phyloP scores from a whole-genome alignment of 2,888 invertebrate species.

The Lysandra bellargus region DNA sequence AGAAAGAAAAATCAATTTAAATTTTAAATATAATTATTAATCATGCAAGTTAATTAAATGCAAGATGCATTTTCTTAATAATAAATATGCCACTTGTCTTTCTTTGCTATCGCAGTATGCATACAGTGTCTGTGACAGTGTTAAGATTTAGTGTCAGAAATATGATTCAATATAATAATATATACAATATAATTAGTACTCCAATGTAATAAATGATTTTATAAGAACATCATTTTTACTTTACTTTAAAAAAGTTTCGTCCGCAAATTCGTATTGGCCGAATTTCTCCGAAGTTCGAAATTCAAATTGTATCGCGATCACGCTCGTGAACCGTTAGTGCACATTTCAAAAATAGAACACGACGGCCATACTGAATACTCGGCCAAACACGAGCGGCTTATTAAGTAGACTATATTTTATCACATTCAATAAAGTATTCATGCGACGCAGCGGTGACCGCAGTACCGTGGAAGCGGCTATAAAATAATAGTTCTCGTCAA shows the following conservation, averaged over 20 bases:
- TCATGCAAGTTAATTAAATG: background rate
- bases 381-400: constrained; percentile 68
- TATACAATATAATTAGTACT: background rate
- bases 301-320: constrained; percentile 74
- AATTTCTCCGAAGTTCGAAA: constrained; percentile 78
- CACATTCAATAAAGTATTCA: constrained; percentile 70
- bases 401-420: constrained; percentile 75
- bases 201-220: background rate
- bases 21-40: background rate
- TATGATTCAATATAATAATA: too few relatives aligned
- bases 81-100: too few relatives aligned
- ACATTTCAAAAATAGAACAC: constrained; percentile 79
- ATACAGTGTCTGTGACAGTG: too few relatives aligned
- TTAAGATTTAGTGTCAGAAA: too few relatives aligned
- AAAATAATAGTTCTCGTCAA: constrained; percentile 46
- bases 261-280: constrained; percentile 48
- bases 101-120: too few relatives aligned
- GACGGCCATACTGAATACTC: constrained; percentile 75
- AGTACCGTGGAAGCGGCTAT: constrained; percentile 53
- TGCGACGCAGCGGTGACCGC: constrained; percentile 52
- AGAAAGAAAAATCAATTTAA: background rate
- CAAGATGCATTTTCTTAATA: background rate
- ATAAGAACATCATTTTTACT: background rate
- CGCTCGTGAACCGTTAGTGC: constrained; percentile 75
- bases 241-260: background rate